Evolutionary conservation across 2,797 vertebrate species (phyloP).

Genomic region (Sphenodon punctatus): DNA sequence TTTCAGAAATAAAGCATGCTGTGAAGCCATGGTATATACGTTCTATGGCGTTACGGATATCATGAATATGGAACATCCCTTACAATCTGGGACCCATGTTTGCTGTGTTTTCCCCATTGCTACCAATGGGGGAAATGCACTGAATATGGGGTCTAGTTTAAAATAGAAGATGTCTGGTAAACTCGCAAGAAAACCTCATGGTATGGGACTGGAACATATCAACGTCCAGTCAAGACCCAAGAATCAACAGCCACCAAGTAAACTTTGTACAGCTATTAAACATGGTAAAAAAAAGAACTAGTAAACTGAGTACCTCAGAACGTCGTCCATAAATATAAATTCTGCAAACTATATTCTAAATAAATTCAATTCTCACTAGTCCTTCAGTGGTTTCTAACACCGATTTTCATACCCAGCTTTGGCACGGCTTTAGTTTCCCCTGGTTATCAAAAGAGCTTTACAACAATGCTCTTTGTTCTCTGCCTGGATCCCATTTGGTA

Average conservation of each 20-base stretch:
- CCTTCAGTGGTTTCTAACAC: neutral
- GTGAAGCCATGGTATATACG: too few relatives aligned
- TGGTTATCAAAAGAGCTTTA: neutral
- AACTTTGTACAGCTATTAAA: neutral
- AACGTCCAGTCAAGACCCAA: neutral
- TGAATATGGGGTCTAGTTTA: too few relatives aligned
- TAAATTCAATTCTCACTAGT: neutral
- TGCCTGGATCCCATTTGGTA: slow-evolving; percentile 29
- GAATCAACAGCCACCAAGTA: neutral
- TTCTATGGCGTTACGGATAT: too few relatives aligned
- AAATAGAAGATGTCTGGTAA: too few relatives aligned
- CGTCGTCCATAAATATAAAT: neutral
- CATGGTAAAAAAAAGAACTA: neutral
- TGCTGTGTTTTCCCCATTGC: too few relatives aligned
- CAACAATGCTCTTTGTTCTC: slow-evolving; percentile 22
- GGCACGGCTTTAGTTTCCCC: neutral
- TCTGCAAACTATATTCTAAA: too few relatives aligned
- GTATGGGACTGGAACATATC: neutral
- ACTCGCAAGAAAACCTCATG: neutral
- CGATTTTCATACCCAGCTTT: neutral
- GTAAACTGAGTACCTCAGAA: accelerated
- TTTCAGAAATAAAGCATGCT: too few relatives aligned
- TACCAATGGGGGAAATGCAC: too few relatives aligned
- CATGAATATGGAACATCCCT: too few relatives aligned
- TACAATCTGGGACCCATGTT: too few relatives aligned